These are phyloP conservation scores for Zosterops japonicus DNA, from an alignment of 2,113 vertebrate genomes.

Conservation along the genomic window DNA sequence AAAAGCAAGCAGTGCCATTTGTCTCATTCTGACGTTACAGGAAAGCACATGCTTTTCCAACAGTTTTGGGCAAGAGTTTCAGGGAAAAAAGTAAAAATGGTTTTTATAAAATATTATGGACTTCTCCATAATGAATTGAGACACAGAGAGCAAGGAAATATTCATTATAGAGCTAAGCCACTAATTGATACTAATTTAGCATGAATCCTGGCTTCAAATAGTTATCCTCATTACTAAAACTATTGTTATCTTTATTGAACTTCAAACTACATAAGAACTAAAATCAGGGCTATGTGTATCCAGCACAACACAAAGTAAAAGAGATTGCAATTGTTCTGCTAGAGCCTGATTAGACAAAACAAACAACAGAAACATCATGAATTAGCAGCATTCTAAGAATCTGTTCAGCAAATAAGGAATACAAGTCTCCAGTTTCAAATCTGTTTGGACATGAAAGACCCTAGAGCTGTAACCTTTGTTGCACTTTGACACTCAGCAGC, in stretches of 20 bases:
- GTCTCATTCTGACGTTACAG: neutral
- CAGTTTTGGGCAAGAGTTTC: neutral
- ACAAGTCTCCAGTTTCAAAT: neutral
- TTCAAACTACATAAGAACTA: neutral
- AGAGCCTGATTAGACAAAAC: neutral
- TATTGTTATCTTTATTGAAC: slow-evolving; percentile 1
- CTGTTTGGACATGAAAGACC: neutral
- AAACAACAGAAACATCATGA: neutral
- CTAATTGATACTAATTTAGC: slow-evolving; percentile 24
- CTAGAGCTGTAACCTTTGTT: neutral
- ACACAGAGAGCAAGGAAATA: neutral
- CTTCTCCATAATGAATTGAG: neutral
- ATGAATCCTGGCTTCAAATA: neutral
- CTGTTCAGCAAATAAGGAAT: neutral
- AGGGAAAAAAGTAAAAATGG: neutral
- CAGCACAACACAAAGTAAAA: neutral
- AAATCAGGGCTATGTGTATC: neutral
- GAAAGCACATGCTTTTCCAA: neutral
- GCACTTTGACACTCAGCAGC: neutral
- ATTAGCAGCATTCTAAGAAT: neutral
- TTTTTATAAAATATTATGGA: neutral
- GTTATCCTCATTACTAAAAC: neutral
- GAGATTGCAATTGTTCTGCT: neutral
- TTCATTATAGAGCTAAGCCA: neutral
- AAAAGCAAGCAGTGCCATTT: slow-evolving; percentile 33